Evolutionary conservation across 2,797 vertebrate species (phyloP).

Genomic region (Lagorchestes hirsutus): DNA sequence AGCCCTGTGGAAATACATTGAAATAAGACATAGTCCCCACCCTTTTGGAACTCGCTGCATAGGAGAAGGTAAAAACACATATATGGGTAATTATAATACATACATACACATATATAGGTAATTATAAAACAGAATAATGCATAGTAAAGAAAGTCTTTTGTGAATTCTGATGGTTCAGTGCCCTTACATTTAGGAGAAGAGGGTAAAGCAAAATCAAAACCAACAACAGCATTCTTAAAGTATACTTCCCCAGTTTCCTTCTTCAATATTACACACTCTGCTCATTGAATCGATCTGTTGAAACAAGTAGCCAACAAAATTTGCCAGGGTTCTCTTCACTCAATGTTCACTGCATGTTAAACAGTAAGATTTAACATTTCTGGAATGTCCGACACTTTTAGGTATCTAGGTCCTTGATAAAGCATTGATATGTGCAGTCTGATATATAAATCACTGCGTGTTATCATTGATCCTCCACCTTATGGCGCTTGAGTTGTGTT

Average conservation of each 20-base stretch:
- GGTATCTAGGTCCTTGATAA: not conserved
- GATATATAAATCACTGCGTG: not conserved
- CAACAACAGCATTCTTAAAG: not conserved
- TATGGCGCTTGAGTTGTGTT: not conserved
- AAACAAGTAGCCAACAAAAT: not conserved
- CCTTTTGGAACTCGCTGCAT: not conserved
- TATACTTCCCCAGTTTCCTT: not conserved
- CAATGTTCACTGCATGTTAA: not conserved
- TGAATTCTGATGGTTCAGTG: not conserved
- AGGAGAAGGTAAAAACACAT: not conserved
- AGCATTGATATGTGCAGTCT: not conserved
- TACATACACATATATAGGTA: not conserved
- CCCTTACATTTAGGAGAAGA: not conserved
- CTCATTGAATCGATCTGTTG: not conserved
- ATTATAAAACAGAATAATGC: not conserved
- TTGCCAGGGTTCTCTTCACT: not conserved
- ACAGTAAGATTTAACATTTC: not conserved
- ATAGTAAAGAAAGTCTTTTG: not conserved
- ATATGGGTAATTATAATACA: not conserved
- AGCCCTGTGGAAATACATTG: not conserved
- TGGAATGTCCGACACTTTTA: not conserved
- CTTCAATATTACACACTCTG: not conserved
- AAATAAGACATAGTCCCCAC: not conserved
- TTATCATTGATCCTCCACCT: not conserved
- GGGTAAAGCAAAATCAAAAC: not conserved